A percentile compares a stretch with the other conserved stretches of the same genome.
Evolutionary conservation across 2,888 invertebrate species (phyloP).

Genomic region (Cremastobaeus sp.): DNA sequence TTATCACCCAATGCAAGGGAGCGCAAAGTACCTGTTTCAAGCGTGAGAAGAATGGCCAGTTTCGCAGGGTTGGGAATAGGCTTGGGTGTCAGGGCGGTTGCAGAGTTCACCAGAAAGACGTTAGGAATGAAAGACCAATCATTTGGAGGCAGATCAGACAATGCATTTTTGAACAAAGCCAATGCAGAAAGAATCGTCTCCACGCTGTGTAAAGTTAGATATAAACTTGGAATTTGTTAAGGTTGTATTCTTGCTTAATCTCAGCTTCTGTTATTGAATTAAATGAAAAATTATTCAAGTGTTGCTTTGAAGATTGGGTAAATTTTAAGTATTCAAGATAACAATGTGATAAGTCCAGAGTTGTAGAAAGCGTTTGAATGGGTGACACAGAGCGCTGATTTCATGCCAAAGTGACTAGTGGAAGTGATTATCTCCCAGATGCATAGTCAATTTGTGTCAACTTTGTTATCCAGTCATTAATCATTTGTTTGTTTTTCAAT

Average conservation of each 20-base stretch:
- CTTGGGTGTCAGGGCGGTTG: constrained; percentile 93
- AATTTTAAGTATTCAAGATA: constrained; percentile 97
- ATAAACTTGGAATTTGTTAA: no score
- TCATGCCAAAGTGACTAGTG: constrained; percentile 99
- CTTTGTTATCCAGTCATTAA: no score
- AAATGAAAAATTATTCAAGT: no score
- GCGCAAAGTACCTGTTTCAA: constrained; percentile 92
- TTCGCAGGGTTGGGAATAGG: constrained; percentile 97
- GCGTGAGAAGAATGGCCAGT: constrained; percentile 92
- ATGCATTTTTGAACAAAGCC: constrained; percentile 85
- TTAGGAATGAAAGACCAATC: constrained; percentile 82
- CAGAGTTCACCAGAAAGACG: constrained; percentile 92
- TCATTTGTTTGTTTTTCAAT: no score
- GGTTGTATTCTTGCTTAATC: no score
- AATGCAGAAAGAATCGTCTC: constrained; percentile 95
- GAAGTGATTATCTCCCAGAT: no score
- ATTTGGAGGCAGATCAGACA: constrained; percentile 80
- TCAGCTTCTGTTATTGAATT: no score
- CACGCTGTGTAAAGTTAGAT: constrained; percentile 97
- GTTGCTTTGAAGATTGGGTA: constrained; percentile 99
- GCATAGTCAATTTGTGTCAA: no score
- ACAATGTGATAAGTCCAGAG: constrained; percentile 92
- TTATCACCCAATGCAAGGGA: constrained; percentile 86
- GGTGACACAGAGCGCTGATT: constrained; percentile 98
- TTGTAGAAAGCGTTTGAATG: constrained; percentile 95